Evolutionary conservation across 2,888 invertebrate species (phyloP).

Genomic region (Steinernema scapterisci): DNA sequence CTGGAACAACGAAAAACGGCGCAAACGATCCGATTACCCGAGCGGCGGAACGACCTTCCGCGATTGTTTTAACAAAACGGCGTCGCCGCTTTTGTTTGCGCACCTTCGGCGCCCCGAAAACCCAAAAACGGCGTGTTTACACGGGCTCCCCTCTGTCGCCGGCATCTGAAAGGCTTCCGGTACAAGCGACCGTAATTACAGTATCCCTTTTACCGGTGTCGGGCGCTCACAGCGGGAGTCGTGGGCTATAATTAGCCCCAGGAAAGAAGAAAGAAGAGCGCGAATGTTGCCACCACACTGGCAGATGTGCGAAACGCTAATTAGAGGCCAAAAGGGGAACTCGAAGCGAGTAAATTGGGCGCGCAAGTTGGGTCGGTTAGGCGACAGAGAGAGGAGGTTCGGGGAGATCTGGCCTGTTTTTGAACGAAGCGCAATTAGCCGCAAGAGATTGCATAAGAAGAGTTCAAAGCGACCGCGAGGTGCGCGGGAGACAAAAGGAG

Average conservation of each 20-base stretch:
- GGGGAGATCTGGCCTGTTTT: not conserved
- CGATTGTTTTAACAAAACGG: constrained; percentile 28
- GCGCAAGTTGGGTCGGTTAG: not conserved
- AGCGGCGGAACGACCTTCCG: constrained; percentile 11
- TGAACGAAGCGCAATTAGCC: constrained; percentile 6
- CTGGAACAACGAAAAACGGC: not conserved
- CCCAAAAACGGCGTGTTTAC: constrained; percentile 23
- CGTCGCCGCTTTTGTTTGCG: constrained; percentile 2
- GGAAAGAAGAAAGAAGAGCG: constrained; percentile 3
- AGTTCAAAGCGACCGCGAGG: constrained; percentile 14
- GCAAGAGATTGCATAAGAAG: constrained; percentile 9
- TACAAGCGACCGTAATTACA: constrained; percentile 20
- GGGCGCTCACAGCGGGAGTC: constrained; percentile 26
- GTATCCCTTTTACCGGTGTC: constrained; percentile 27
- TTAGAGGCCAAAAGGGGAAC: not conserved
- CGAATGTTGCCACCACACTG: constrained; percentile 23
- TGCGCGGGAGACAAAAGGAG: not conserved
- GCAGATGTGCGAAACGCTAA: constrained; percentile 30
- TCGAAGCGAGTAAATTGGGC: not conserved
- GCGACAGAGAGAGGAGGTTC: not conserved
- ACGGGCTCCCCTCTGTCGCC: not conserved
- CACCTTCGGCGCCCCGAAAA: not conserved
- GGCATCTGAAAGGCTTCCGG: constrained; percentile 6
- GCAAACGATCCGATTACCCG: not conserved
- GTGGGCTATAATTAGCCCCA: constrained; percentile 25